Percentiles rank a stretch among this genome's conserved stretches.
These are phyloP conservation scores for Trachelus tabidus DNA, from an alignment of 2,888 invertebrate species.

Conservation along the genomic window DNA sequence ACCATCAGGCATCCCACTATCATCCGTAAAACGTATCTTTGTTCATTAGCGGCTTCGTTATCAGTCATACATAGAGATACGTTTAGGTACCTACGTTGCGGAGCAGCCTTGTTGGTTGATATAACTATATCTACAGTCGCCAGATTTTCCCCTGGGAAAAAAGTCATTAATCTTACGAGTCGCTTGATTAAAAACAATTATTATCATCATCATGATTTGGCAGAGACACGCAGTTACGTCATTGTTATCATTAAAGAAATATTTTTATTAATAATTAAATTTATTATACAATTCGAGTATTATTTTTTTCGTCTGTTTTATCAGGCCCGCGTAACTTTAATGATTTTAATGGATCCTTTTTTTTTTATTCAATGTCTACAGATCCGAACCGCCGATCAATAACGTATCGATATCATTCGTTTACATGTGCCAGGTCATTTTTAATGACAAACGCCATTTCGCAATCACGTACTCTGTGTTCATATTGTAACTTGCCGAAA, in stretches of 20 bases:
- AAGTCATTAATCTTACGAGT: no score
- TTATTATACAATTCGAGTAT: no score
- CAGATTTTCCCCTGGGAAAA: constrained; percentile 19
- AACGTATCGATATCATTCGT: no score
- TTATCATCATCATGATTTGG: neutral
- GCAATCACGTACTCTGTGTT: constrained; percentile 3
- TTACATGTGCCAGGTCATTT: constrained; percentile 14
- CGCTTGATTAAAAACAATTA: neutral
- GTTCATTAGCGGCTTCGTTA: constrained; percentile 30
- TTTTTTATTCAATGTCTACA: no score
- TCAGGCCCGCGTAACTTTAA: no score
- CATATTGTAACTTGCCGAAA: constrained; percentile 17
- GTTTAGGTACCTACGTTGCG: constrained; percentile 24
- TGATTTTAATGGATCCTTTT: no score
- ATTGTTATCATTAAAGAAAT: no score
- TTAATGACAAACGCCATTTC: constrained; percentile 12
- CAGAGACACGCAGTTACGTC: neutral
- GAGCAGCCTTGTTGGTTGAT: constrained; percentile 19
- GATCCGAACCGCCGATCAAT: no score
- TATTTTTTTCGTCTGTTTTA: no score
- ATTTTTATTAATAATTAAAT: no score
- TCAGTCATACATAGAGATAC: constrained; percentile 25
- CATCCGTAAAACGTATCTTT: neutral
- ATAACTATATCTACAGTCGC: constrained; percentile 31
- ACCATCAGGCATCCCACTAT: no score